A percentile compares a stretch with the other conserved stretches of the same genome.
Evolutionary conservation across 2,797 vertebrate genomes (phyloP).

Genomic region (Centroberyx gerrardi): DNA sequence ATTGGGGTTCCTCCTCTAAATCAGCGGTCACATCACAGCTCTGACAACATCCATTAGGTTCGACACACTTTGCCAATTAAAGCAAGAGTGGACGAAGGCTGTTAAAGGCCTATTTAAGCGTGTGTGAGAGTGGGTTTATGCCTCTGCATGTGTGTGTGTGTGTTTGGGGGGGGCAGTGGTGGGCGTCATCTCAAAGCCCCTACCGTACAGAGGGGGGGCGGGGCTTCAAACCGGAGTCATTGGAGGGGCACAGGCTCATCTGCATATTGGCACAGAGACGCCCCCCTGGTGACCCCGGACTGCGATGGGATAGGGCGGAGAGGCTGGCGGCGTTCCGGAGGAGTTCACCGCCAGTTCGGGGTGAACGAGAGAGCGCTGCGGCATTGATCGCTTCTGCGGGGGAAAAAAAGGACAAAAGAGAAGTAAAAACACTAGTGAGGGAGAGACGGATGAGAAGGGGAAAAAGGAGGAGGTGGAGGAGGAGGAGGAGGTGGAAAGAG

Average conservation of each 20-base stretch:
- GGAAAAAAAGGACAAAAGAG: constrained; percentile 66
- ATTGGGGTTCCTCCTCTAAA: constrained; percentile 73
- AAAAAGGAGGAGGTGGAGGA: constrained; percentile 42
- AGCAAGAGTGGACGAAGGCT: constrained; percentile 73
- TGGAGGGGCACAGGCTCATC: constrained; percentile 78
- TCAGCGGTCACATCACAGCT: constrained; percentile 73
- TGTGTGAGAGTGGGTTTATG: constrained; percentile 59
- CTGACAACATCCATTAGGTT: constrained; percentile 85
- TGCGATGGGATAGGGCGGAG: constrained; percentile 75
- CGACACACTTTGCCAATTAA: constrained; percentile 82
- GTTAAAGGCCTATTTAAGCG: constrained; percentile 80
- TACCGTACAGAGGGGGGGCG: constrained; percentile 65
- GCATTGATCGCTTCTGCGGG: constrained; percentile 82
- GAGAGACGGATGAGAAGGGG: constrained; percentile 47
- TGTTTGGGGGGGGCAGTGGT: constrained; percentile 1
- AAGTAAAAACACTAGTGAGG: constrained; percentile 73
- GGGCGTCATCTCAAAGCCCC: constrained; percentile 53
- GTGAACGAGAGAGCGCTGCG: constrained; percentile 76
- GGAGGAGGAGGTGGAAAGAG: constrained; percentile 58
- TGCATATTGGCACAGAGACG: constrained; percentile 86
- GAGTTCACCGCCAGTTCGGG: constrained; percentile 83
- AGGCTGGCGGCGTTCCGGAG: constrained; percentile 73
- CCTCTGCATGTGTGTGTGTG: constrained; percentile 33
- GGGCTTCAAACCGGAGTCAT: constrained; percentile 81
- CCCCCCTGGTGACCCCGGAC: constrained; percentile 79